phyloP scores from a whole-genome alignment of 2,888 invertebrate genomes.

The Empis stercorea region DNA sequence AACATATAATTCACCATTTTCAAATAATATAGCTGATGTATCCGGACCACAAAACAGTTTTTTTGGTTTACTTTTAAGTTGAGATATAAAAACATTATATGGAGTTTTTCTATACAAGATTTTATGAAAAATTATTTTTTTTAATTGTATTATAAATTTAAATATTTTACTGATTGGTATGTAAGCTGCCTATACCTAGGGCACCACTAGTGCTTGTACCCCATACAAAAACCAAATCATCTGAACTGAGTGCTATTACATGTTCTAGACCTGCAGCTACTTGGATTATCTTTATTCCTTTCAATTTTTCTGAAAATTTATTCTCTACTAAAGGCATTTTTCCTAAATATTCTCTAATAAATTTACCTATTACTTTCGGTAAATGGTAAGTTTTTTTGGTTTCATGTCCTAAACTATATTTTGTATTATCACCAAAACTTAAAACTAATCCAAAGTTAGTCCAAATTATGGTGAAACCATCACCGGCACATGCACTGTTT shows the following conservation, averaged over 20 bases:
- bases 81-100: conserved; percentile 25
- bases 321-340: background rate
- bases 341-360: background rate
- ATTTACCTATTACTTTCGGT: conserved; percentile 44
- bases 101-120: conserved; percentile 22
- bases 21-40: conserved; percentile 46
- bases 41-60: conserved; percentile 48
- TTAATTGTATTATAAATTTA: background rate
- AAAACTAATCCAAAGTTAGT: conserved; percentile 54
- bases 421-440: conserved; percentile 52
- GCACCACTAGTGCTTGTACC: conserved; percentile 45
- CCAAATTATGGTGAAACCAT: conserved; percentile 52
- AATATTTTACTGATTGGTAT: conserved; percentile 25
- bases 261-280: conserved; percentile 50
- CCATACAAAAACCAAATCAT: conserved; percentile 53
- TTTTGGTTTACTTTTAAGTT: conserved; percentile 38
- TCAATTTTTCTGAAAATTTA: conserved; percentile 30
- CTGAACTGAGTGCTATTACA: conserved; percentile 46
- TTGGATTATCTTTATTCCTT: conserved; percentile 45
- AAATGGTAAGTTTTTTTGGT: conserved; percentile 41
- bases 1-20: conserved; percentile 45
- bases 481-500: conserved; percentile 48
- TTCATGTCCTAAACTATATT: conserved; percentile 51
- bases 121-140: too few relatives aligned
- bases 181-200: conserved; percentile 38